Conservation (phyloP, 2,797 vertebrate genomes). For the Huso huso region DNA sequence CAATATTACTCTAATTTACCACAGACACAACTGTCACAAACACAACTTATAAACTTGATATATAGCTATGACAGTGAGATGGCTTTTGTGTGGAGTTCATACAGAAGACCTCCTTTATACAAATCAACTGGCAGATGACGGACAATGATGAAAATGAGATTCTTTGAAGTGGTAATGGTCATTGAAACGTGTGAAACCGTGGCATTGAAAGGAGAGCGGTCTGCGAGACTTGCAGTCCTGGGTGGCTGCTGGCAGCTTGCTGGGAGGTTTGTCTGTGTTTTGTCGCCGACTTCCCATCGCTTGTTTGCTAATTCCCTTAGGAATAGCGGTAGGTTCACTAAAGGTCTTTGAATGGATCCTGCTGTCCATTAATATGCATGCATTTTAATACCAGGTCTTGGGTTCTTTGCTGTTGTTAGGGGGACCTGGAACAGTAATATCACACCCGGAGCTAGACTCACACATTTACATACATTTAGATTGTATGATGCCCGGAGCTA, state of each 20-base stretch:
- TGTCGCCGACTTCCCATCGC: constrained; percentile 87
- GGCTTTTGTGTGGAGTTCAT: constrained; percentile 77
- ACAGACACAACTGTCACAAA: constrained; percentile 69
- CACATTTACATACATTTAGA: too few species aligned
- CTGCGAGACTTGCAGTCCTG: constrained; percentile 77
- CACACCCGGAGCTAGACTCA: too few species aligned
- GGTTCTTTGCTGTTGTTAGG: too few species aligned
- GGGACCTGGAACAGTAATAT: too few species aligned
- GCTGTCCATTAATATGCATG: constrained; percentile 39
- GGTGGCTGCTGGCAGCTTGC: constrained; percentile 84
- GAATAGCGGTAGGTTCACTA: constrained; percentile 55
- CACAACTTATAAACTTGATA: constrained; percentile 48
- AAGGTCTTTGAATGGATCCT: constrained; percentile 51
- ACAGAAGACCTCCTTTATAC: constrained; percentile 80
- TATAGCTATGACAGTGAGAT: constrained; percentile 55
- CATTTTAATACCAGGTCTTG: constrained; percentile 21
- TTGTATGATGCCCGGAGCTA: too few species aligned
- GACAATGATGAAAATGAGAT: constrained; percentile 97
- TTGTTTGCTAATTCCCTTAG: constrained; percentile 75
- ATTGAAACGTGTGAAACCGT: constrained; percentile 98
- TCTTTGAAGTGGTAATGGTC: constrained; percentile 98
- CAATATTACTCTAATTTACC: constrained; percentile 53
- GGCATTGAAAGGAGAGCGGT: constrained; percentile 80
- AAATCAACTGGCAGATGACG: constrained; percentile 85
- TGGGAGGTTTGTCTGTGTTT: constrained; percentile 90